phyloP scores from a whole-genome alignment of 2,113 vertebrate genomes.

The Corythoichthys haematopterus region DNA sequence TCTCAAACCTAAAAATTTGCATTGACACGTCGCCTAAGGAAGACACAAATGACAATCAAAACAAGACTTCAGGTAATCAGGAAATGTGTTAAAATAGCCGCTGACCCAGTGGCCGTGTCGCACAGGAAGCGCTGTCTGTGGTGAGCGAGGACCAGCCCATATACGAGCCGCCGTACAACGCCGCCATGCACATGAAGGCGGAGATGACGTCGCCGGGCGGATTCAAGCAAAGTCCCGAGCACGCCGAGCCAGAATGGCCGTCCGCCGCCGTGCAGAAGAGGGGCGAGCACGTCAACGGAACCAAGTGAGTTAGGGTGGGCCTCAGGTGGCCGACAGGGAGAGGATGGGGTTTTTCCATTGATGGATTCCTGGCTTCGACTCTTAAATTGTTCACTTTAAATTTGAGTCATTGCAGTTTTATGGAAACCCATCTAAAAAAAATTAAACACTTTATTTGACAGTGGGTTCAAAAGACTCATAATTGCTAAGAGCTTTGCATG shows the following conservation, averaged over 20 bases:
- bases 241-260: constrained; percentile 69
- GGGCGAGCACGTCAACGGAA: constrained; percentile 75
- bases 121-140: constrained; percentile 78
- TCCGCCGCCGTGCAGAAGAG: constrained; percentile 53
- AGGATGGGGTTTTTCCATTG: too few species aligned
- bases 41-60: background rate
- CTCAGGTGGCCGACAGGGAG: too few species aligned
- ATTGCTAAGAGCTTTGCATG: too few species aligned
- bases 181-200: constrained; percentile 72
- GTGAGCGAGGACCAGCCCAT: constrained; percentile 79
- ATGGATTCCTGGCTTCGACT: too few species aligned
- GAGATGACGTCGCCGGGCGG: constrained; percentile 67
- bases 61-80: background rate
- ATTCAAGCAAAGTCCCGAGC: constrained; percentile 68
- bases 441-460: too few species aligned
- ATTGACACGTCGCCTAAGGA: too few species aligned
- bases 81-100: constrained; percentile 3
- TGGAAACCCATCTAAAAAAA: too few species aligned
- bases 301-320: constrained; percentile 65
- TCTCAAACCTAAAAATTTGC: too few species aligned
- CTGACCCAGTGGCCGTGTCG: constrained; percentile 34
- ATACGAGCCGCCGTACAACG: constrained; percentile 67
- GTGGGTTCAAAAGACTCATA: too few species aligned
- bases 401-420: too few species aligned
- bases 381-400: too few species aligned